Conservation (phyloP, 2,113 vertebrate species). For the Mirza zaza region DNA sequence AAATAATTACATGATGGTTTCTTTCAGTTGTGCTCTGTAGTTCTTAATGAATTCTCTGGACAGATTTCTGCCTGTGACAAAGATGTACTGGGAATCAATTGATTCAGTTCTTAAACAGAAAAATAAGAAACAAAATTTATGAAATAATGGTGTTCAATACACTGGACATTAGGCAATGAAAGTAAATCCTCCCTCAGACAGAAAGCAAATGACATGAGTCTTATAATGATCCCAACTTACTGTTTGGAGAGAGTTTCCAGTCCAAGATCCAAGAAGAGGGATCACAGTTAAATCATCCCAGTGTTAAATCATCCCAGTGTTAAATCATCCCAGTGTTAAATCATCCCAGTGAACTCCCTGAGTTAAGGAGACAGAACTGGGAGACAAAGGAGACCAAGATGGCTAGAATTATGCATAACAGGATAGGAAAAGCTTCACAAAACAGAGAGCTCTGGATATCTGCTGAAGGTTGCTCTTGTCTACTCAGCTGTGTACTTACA, state of each 20-base stretch:
- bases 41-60: neutral
- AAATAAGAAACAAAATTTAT: neutral
- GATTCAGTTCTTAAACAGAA: neutral
- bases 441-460: neutral
- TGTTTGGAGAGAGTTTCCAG: neutral
- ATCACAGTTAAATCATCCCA: neutral
- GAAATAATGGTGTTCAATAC: neutral
- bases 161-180: neutral
- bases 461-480: neutral
- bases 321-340: neutral
- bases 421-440: neutral
- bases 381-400: neutral
- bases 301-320: neutral
- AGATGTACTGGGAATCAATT: neutral
- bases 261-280: neutral
- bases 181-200: neutral
- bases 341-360: neutral
- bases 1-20: neutral
- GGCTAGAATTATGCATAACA: neutral
- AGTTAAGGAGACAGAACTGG: neutral
- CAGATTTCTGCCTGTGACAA: neutral
- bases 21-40: neutral
- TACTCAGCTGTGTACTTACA: neutral
- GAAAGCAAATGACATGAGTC: neutral
- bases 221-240: neutral